Evolutionary conservation across 2,113 vertebrate species (phyloP).

Genomic region (Lates calcarifer): DNA sequence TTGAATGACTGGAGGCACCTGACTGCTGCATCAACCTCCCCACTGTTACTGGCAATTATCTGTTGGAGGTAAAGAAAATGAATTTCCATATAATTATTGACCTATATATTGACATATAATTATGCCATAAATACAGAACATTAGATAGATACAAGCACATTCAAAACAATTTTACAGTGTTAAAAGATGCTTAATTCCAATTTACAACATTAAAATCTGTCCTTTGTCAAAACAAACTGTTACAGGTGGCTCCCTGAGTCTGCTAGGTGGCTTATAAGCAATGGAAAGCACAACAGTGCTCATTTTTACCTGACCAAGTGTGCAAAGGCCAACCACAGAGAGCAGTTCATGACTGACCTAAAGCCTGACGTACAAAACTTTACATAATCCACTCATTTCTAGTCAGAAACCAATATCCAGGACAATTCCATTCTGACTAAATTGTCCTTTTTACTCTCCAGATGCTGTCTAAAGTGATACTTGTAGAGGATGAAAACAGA

Average conservation of each 20-base stretch:
- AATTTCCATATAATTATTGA: not conserved
- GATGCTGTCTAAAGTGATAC: constrained; percentile 61
- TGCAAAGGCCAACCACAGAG: constrained; percentile 83
- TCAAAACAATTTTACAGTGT: not conserved
- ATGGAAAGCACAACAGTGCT: constrained; percentile 83
- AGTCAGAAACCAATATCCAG: not conserved
- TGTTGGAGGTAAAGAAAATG: constrained; percentile 74
- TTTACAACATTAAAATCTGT: not conserved
- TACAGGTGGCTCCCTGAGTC: constrained; percentile 92
- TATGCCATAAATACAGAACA: not conserved
- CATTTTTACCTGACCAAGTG: constrained; percentile 84
- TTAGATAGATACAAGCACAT: not conserved
- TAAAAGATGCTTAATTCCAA: too few species aligned
- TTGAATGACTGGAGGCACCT: constrained; percentile 78
- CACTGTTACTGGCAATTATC: constrained; percentile 65
- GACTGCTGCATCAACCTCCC: constrained; percentile 48
- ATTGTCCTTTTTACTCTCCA: constrained; percentile 16
- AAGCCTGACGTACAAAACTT: constrained; percentile 80
- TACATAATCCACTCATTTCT: not conserved
- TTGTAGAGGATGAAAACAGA: constrained; percentile 60
- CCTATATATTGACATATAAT: too few species aligned
- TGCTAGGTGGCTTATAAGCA: constrained; percentile 90
- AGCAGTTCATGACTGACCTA: constrained; percentile 71
- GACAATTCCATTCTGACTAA: not conserved
- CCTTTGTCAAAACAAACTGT: not conserved